Base-by-base conservation (phyloP, 2,888 invertebrate species). In the Mythimna ferrago region DNA sequence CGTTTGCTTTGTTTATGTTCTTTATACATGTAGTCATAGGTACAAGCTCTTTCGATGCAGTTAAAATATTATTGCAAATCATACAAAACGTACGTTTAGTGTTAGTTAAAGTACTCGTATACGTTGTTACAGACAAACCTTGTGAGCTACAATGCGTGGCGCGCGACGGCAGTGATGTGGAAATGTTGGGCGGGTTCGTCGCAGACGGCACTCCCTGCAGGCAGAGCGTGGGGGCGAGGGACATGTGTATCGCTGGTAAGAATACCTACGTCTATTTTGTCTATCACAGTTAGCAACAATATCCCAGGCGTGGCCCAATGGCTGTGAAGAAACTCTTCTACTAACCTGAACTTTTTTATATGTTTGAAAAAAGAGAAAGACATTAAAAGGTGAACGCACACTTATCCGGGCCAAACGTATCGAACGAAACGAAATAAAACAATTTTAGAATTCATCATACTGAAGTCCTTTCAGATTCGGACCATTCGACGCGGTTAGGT, bases 111-210 rank as follows among this genome's bases (percentile, higher is more conserved):
- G 38, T 38, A 16, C n/a, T 11, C 56, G 38, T 38, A 16, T 58
- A 44, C 26, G 38, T 62, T 85, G 54, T 92, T 88, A 53, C 90
- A 98, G 97, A 97, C 86, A 97, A 98, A 83, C 97, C 98, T 0
- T 99, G 99, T 87, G 98, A 98, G 87, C 95, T 99, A 60, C 98
- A 98, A 91, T 99, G 99, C 92, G 97, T 98, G 77, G 98, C 98
- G 72, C 97, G 97, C 75, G 97, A 98, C 74, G 97, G 97, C 86
- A 97, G 97, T 38, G 97, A 98, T 66, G 80, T 93, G 19, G 98
- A 98, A 61, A 97, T 98, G 90, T 96, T 98, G 91, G 97, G 97
- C 57, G 98, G 98, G 60, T 97, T 97, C 69, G 98, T 97, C 0
- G 96, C 97, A 0, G 99, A 99, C 92, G 99, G 99, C 0, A 99